Evolutionary conservation across 1,140 invertebrate genomes (phyloP), one percentile per base, ranked within the genome.

Genomic region (Oedothorax gibbosus): DNA sequence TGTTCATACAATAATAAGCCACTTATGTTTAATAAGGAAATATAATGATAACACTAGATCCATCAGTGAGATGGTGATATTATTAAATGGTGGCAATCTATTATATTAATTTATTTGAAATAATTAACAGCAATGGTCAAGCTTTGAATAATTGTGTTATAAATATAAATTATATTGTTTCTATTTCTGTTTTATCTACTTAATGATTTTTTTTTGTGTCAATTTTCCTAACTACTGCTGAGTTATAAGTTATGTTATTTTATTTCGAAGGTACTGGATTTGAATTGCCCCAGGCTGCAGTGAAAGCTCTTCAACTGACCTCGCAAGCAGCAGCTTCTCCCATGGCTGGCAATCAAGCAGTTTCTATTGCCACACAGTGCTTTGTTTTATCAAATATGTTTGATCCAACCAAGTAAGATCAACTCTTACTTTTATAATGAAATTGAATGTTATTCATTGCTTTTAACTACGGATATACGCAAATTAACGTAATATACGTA

Each of bases 331-430:
- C 35, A n/a, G 11, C 75, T 14, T 76, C 76, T 12, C 76, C 84
- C n/a, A 56, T 35, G 7, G n/a, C 62, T 35, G 80, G 68, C 50
- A 73, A 66, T n/a, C 93, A 94, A 12, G 15, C 72, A 11, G 96
- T 97, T 50, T 95, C 98, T 0, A 99, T 99, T 86, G 97, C 98
- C 0, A 99, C 98, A 4, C 98, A 99, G 90, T 99, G 98, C 90
- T 99, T 99, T 90, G 97, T 99, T 94, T 92, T 99, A 60, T 98
- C 97, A 60, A 99, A 99, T 88, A 99, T 99, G 98, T 99, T 99
- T 91, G 98, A 99, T 91, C 96, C 98, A 7, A 91, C 93, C 82
- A 89, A 90, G 90, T 92, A 89, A 90, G 90, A 80, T 54, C 66
- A 10, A n/a, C 15, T 71, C 21, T 6, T 35, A 35, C 5, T 35